phyloP scores from a whole-genome alignment of 1,140 invertebrate species.

The Drosophila baimaii region DNA sequence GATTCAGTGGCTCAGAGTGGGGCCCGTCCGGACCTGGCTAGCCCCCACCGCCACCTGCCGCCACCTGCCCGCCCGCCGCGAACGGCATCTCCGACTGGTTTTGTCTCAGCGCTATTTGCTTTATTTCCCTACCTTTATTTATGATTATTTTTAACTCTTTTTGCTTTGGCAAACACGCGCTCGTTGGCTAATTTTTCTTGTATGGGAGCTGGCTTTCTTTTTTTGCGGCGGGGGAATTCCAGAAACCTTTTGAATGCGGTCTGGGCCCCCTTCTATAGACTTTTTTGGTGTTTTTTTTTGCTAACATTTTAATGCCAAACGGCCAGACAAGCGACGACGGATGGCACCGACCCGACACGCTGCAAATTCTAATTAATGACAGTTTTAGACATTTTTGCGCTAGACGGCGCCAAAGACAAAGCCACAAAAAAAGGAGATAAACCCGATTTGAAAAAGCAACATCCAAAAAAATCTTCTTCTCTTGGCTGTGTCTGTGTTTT shows the following conservation, averaged over 20 bases:
- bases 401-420: slow-evolving; percentile 68
- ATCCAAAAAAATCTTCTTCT: slow-evolving; percentile 24
- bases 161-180: slow-evolving; percentile 63
- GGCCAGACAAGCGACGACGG: slow-evolving; percentile 52
- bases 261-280: slow-evolving; percentile 22
- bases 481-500: slow-evolving; percentile 18
- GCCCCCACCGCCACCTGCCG: slow-evolving; percentile 1
- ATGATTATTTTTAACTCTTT: slow-evolving; percentile 54
- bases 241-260: slow-evolving; percentile 48
- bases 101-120: slow-evolving; percentile 46
- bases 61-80: background rate
- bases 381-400: slow-evolving; percentile 58
- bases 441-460: slow-evolving; percentile 27
- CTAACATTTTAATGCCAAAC: slow-evolving; percentile 51
- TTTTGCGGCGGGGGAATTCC: slow-evolving; percentile 69
- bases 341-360: slow-evolving; percentile 48
- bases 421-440: slow-evolving; percentile 17
- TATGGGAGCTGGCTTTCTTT: slow-evolving; percentile 49
- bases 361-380: slow-evolving; percentile 70
- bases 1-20: slow-evolving; percentile 33
- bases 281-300: slow-evolving; percentile 14
- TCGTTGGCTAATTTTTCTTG: slow-evolving; percentile 52
- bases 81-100: slow-evolving; percentile 45
- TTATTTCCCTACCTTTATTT: slow-evolving; percentile 51
- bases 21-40: slow-evolving; percentile 25